Percentiles rank a stretch among this genome's conserved stretches.
phyloP scores from a whole-genome alignment of 2,113 vertebrate genomes.

The Notechis scutatus region DNA sequence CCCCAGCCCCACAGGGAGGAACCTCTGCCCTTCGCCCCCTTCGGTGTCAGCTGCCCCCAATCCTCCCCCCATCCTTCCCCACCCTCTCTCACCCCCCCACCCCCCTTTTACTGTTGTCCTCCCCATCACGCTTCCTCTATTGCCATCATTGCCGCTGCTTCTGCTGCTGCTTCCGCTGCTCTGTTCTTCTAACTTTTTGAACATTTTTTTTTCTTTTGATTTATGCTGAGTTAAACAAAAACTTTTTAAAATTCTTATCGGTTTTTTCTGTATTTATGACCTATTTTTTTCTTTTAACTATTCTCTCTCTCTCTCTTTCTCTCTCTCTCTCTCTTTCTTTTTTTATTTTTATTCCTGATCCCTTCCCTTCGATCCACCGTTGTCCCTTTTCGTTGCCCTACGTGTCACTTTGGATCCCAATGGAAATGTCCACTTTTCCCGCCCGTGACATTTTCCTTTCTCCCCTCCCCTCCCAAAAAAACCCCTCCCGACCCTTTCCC shows the following conservation, averaged over 20 bases:
- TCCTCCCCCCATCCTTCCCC: conserved; percentile 33
- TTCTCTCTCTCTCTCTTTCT: conserved; percentile 72
- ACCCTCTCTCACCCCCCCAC: background rate
- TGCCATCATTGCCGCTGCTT: conserved; percentile 36
- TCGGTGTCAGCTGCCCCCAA: conserved; percentile 66
- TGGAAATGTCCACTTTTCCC: conserved; percentile 75
- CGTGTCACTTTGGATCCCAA: conserved; percentile 82
- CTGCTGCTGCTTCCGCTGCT: conserved; percentile 31
- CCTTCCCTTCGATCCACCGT: conserved; percentile 37
- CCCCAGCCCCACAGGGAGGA: conserved; percentile 6
- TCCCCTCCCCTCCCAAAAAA: background rate
- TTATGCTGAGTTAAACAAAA: conserved; percentile 77
- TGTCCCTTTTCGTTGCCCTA: conserved; percentile 69
- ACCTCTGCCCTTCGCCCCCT: conserved; percentile 55
- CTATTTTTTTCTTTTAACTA: conserved; percentile 88
- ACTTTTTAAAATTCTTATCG: conserved; percentile 82
- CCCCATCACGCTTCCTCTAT: conserved; percentile 58
- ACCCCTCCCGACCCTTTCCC: background rate
- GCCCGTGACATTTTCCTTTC: conserved; percentile 64
- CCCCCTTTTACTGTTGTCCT: conserved; percentile 66
- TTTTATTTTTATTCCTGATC: conserved; percentile 58
- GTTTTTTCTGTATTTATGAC: conserved; percentile 89
- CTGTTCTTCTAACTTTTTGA: conserved; percentile 70
- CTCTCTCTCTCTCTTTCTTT: conserved; percentile 47
- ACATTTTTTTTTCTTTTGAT: conserved; percentile 73